Percentiles rank a stretch among this genome's conserved stretches.
These are phyloP conservation scores for Polyploca ridens DNA, from an alignment of 2,888 invertebrate genomes.

Conservation along the genomic window DNA sequence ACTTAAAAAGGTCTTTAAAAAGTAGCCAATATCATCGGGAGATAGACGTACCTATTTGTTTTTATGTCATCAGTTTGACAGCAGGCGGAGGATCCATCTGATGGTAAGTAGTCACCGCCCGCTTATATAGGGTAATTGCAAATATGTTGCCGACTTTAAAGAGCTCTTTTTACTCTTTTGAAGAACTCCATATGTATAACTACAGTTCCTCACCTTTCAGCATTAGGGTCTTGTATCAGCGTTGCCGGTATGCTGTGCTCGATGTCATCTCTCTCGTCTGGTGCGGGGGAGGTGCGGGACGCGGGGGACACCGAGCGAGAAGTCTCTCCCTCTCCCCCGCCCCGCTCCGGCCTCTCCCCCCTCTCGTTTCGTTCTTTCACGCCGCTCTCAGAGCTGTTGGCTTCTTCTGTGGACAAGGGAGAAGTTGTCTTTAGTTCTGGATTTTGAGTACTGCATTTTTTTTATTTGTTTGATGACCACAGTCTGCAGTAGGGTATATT, in stretches of 20 bases:
- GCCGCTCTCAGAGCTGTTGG: slow-evolving; percentile 85
- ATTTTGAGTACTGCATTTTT: neutral
- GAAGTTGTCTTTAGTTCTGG: slow-evolving; percentile 20
- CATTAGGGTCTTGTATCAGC: slow-evolving; percentile 81
- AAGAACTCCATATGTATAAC: neutral
- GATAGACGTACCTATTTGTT: too few species aligned
- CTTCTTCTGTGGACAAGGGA: slow-evolving; percentile 81
- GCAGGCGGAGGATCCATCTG: too few species aligned
- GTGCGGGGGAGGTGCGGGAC: slow-evolving; percentile 66
- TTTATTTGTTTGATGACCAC: too few species aligned
- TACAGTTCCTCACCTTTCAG: slow-evolving; percentile 65
- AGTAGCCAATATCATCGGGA: too few species aligned
- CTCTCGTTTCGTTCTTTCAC: slow-evolving; percentile 81
- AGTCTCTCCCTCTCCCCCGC: slow-evolving; percentile 75
- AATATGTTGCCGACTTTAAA: too few species aligned
- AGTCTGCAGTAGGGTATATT: too few species aligned
- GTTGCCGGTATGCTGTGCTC: slow-evolving; percentile 84
- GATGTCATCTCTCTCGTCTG: slow-evolving; percentile 79
- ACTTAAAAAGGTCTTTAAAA: too few species aligned
- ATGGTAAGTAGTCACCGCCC: too few species aligned
- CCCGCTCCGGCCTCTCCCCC: slow-evolving; percentile 77
- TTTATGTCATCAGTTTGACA: too few species aligned
- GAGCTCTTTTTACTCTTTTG: too few species aligned
- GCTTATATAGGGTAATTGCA: too few species aligned
- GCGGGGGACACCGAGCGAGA: slow-evolving; percentile 72